Conservation (phyloP, 2,113 vertebrate genomes). For the Podocnemis expansa region DNA sequence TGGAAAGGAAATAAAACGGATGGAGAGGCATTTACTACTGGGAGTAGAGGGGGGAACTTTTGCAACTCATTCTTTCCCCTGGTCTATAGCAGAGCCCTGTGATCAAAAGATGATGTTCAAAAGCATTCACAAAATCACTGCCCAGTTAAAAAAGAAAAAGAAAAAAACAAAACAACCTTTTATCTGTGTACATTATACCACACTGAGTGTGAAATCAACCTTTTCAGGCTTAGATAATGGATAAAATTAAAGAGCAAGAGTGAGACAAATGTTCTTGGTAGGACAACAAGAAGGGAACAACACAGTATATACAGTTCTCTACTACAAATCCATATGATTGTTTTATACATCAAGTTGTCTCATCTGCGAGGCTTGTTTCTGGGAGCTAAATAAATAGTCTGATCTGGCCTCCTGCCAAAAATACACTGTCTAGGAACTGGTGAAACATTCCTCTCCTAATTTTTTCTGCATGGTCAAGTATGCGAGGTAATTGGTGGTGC, state of each 20-base stretch:
- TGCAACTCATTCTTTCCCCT: background rate
- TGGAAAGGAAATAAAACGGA: background rate
- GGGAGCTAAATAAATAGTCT: constrained; percentile 52
- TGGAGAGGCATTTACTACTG: background rate
- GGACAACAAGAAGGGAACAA: constrained; percentile 59
- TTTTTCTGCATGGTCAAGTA: constrained; percentile 3
- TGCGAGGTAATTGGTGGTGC: constrained; percentile 20
- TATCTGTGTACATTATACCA: background rate
- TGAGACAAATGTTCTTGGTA: constrained; percentile 19
- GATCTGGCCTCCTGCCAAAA: constrained; percentile 18
- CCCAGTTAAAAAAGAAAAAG: background rate
- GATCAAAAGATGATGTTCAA: background rate
- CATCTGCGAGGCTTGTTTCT: constrained; percentile 32
- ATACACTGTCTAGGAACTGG: background rate
- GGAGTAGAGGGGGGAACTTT: background rate
- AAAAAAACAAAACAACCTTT: no score
- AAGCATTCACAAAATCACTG: background rate
- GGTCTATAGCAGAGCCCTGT: background rate
- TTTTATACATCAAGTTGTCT: constrained; percentile 41
- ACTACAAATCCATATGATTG: constrained; percentile 10
- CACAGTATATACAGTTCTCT: constrained; percentile 37
- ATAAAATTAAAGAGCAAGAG: background rate
- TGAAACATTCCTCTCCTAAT: constrained; percentile 12
- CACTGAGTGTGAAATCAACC: constrained; percentile 20
- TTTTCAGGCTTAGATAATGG: background rate